phyloP scores from a whole-genome alignment of 2,797 vertebrate genomes.

The Neosalanx taihuensis region DNA sequence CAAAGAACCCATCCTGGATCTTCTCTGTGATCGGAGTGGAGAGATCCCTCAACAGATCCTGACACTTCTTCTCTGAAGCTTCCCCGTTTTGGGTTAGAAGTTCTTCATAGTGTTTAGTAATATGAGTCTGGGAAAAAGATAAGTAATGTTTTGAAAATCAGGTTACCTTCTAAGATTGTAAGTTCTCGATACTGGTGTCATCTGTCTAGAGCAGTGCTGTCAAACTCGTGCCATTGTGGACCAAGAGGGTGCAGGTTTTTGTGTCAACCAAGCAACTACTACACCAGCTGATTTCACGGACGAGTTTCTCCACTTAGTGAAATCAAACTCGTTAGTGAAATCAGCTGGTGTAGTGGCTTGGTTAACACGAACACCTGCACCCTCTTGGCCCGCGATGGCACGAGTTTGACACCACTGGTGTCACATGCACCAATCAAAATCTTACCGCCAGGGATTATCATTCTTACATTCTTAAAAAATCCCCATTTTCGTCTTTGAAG shows the following conservation, averaged over 20 bases:
- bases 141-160: neutral
- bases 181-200: neutral
- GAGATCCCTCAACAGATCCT: slow-evolving; percentile 37
- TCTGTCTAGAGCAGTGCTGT: neutral
- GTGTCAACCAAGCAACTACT: too few relatives aligned
- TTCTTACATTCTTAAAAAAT: slow-evolving; percentile 16
- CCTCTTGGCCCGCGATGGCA: too few relatives aligned
- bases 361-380: too few relatives aligned
- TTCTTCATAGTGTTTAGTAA: slow-evolving; percentile 20
- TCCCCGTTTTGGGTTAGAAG: slow-evolving; percentile 31
- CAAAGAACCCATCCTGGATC: slow-evolving; percentile 35
- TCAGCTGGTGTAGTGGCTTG: too few relatives aligned
- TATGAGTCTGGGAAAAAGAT: neutral
- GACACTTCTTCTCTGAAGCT: slow-evolving; percentile 35
- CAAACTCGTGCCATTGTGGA: too few relatives aligned
- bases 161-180: neutral
- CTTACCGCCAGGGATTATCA: slow-evolving; percentile 48
- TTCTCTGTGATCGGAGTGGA: slow-evolving; percentile 17
- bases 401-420: too few relatives aligned
- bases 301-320: too few relatives aligned
- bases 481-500: slow-evolving; percentile 49
- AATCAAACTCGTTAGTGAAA: too few relatives aligned
- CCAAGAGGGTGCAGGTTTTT: too few relatives aligned
- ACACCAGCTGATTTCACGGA: too few relatives aligned
- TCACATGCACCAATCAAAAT: neutral